A percentile compares a stretch with the other conserved stretches of the same genome.
These are phyloP conservation scores for Rotaria macrura DNA, from an alignment of 2,888 invertebrate species.

Conservation along the genomic window DNA sequence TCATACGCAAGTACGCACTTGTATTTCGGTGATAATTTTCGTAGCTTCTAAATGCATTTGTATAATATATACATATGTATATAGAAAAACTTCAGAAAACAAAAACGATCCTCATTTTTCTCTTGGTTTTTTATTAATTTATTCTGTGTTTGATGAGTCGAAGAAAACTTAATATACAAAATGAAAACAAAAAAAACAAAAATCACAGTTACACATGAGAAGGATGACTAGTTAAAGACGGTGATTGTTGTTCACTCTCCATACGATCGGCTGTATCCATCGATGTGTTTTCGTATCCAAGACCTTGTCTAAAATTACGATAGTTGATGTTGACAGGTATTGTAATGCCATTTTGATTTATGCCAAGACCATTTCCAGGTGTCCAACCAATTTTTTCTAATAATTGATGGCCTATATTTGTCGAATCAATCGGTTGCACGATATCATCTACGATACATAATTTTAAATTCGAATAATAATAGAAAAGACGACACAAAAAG, in stretches of 20 bases:
- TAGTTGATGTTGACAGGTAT: neutral
- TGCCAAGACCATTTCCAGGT: neutral
- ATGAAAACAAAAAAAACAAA: neutral
- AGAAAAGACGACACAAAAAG: too few relatives aligned
- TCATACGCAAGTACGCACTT: neutral
- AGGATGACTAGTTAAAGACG: neutral
- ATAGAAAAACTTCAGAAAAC: neutral
- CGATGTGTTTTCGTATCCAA: neutral
- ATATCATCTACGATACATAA: neutral
- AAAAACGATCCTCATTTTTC: neutral
- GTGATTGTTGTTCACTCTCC: neutral
- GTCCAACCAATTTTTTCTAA: conserved; percentile 10
- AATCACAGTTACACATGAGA: neutral
- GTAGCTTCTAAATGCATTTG: neutral
- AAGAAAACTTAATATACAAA: neutral
- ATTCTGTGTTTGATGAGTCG: too few relatives aligned
- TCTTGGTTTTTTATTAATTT: too few relatives aligned
- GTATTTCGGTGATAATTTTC: neutral
- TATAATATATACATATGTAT: neutral
- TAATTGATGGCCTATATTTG: conserved; percentile 15
- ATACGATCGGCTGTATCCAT: neutral
- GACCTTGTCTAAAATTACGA: neutral
- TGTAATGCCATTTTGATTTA: neutral
- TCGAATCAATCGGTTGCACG: neutral
- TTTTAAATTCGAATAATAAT: too few relatives aligned